phyloP scores from a whole-genome alignment of 2,797 vertebrate genomes.

The Fundulus diaphanus region DNA sequence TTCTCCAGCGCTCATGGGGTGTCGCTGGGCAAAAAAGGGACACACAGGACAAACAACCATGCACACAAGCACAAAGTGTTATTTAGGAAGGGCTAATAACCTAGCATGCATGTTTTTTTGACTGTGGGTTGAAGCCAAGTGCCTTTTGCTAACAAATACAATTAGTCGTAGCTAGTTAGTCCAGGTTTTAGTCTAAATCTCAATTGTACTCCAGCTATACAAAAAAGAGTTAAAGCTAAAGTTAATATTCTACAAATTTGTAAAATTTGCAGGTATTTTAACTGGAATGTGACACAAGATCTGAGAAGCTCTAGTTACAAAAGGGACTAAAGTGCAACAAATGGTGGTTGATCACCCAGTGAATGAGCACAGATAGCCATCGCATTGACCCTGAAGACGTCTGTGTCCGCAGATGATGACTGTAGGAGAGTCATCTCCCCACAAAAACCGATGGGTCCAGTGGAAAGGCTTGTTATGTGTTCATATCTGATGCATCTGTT shows the following conservation, averaged over 20 bases:
- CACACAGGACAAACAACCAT: not conserved
- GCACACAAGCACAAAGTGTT: not conserved
- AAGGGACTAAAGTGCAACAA: not conserved
- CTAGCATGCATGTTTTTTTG: not conserved
- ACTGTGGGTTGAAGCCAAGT: not conserved
- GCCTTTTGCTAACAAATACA: not conserved
- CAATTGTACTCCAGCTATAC: too few relatives aligned
- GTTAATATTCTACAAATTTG: too few relatives aligned
- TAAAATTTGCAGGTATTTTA: not conserved
- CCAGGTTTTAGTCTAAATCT: not conserved
- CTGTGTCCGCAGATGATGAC: not conserved
- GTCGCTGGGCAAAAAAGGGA: not conserved
- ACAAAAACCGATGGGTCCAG: conserved; percentile 23
- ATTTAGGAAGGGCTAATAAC: not conserved
- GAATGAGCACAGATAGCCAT: not conserved
- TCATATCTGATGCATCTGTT: conserved; percentile 53
- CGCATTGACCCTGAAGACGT: not conserved
- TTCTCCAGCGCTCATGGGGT: not conserved
- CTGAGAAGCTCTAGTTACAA: not conserved
- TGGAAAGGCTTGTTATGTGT: conserved; percentile 25
- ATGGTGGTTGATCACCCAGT: not conserved
- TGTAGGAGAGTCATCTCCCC: not conserved
- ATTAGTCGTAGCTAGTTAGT: not conserved
- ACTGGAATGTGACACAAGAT: not conserved
- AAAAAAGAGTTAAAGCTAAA: too few relatives aligned